A percentile compares a stretch with the other conserved stretches of the same genome.
Evolutionary conservation across 2,113 vertebrate genomes (phyloP).

Genomic region (Thalassoma bifasciatum): DNA sequence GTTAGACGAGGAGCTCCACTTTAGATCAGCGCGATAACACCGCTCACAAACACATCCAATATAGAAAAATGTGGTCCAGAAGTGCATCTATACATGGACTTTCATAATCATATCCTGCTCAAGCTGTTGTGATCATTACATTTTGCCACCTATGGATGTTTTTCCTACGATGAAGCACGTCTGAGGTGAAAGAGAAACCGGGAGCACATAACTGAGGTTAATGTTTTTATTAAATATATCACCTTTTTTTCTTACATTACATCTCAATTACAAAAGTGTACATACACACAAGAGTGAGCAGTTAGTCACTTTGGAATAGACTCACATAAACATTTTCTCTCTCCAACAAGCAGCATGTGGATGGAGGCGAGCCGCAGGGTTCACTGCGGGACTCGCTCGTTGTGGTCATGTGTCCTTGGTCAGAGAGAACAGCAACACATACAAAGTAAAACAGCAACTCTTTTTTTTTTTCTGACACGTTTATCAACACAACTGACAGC

Average conservation of each 20-base stretch:
- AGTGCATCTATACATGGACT: constrained; percentile 41
- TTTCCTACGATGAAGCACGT: constrained; percentile 25
- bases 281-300: constrained; percentile 73
- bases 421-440: constrained; percentile 64
- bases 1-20: constrained; percentile 75
- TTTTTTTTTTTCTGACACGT: constrained; percentile 39
- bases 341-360: constrained; percentile 80
- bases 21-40: constrained; percentile 74
- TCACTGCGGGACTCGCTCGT: constrained; percentile 36
- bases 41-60: constrained; percentile 51
- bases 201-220: constrained; percentile 61
- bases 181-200: constrained; percentile 40
- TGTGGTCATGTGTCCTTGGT: constrained; percentile 72
- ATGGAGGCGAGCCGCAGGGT: constrained; percentile 46
- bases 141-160: constrained; percentile 30
- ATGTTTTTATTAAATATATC: constrained; percentile 84
- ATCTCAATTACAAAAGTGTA: constrained; percentile 82
- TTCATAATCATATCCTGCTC: constrained; percentile 47
- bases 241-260: constrained; percentile 74
- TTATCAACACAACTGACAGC: constrained; percentile 62
- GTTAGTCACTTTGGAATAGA: constrained; percentile 81
- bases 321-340: constrained; percentile 64
- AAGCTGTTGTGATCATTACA: constrained; percentile 12
- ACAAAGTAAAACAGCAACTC: constrained; percentile 43
- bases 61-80: constrained; percentile 39